phyloP scores from a whole-genome alignment of 2,888 invertebrate species.

The Drosophila conformis region DNA sequence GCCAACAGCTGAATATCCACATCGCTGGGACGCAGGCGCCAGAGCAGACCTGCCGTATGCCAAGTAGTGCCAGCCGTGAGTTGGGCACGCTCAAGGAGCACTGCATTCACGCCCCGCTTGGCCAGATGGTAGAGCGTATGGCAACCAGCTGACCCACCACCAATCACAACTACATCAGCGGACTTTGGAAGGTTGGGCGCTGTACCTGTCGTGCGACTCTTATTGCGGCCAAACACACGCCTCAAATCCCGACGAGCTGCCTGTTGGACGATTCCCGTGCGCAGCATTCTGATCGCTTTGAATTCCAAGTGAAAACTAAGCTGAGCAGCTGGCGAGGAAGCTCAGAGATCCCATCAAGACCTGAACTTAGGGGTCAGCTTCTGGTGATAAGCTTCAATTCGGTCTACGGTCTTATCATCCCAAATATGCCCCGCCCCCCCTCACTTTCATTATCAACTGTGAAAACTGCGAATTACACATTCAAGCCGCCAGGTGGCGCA shows the following conservation, averaged over 20 bases:
- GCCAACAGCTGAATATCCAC: slow-evolving; percentile 92
- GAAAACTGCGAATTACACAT: not conserved
- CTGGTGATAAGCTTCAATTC: slow-evolving; percentile 29
- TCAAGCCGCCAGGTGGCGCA: slow-evolving; percentile 47
- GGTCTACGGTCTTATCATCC: slow-evolving; percentile 13
- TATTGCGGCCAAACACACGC: slow-evolving; percentile 10
- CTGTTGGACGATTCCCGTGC: slow-evolving; percentile 34
- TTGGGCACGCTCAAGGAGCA: slow-evolving; percentile 90
- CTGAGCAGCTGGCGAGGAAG: slow-evolving; percentile 20
- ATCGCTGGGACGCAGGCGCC: slow-evolving; percentile 94
- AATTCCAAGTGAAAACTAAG: slow-evolving; percentile 40
- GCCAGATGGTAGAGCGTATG: slow-evolving; percentile 87
- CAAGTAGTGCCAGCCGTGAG: slow-evolving; percentile 88
- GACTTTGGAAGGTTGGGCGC: slow-evolving; percentile 29
- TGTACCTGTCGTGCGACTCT: not conserved
- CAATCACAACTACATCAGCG: slow-evolving; percentile 92
- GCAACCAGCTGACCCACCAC: slow-evolving; percentile 95
- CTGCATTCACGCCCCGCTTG: slow-evolving; percentile 86
- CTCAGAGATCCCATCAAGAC: slow-evolving; percentile 14
- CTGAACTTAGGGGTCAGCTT: slow-evolving; percentile 35
- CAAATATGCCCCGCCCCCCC: slow-evolving; percentile 7
- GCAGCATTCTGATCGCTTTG: slow-evolving; percentile 46
- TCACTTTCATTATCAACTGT: slow-evolving; percentile 9
- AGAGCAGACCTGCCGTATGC: slow-evolving; percentile 88
- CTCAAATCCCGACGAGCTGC: slow-evolving; percentile 46